Base-by-base conservation (phyloP, 2,797 vertebrate species). In the Threskiornis aethiopicus region DNA sequence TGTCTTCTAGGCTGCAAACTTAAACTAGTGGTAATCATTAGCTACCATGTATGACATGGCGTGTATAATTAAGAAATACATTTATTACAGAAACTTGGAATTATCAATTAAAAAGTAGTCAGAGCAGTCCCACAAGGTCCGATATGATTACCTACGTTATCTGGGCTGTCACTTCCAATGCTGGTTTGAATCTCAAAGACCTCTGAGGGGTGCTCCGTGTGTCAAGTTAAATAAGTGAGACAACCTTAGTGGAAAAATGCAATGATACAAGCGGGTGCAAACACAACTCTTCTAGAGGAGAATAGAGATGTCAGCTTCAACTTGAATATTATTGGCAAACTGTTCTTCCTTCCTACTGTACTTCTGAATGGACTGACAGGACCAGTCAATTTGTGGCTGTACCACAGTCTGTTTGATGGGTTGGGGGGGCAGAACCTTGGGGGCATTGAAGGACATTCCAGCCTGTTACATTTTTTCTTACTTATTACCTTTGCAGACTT, bases 131-230 rank as follows among this genome's bases (percentile, higher is more conserved):
- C 98, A 97, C 94, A 98, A 98, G 98, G 98, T 98, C 98, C 94
- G 88, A 94, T 67, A 97, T 98, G 98, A 99, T 99, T 99, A 99
- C 98, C 98, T 98, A 95, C 96, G 96, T 98, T 99, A 99, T 98
- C 98, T 97, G 97, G 98, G 97, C 98, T 98, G 99, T 99, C 98
- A 98, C 98, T 98, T 99, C 98, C 98, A 98, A 99, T 98, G 98
- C 97, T 97, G 97, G 94, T 96, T 84, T 92, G 98, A 98, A 97
- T 97, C 98, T 98, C 98, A 98, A 96, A 94, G 97, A 97, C 97
- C 98, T 98, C 98, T 87, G 97, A 98, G 98, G 98, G 98, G 97
- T 97, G 97, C 98, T 98, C 97, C 44, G 86, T 96, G 98, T 98
- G 99, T 99, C 99, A 98, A 95, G 86, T 98, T 96, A 98, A 98